Evolutionary conservation across 2,113 vertebrate species (phyloP).

Genomic region (Donacobius atricapilla): DNA sequence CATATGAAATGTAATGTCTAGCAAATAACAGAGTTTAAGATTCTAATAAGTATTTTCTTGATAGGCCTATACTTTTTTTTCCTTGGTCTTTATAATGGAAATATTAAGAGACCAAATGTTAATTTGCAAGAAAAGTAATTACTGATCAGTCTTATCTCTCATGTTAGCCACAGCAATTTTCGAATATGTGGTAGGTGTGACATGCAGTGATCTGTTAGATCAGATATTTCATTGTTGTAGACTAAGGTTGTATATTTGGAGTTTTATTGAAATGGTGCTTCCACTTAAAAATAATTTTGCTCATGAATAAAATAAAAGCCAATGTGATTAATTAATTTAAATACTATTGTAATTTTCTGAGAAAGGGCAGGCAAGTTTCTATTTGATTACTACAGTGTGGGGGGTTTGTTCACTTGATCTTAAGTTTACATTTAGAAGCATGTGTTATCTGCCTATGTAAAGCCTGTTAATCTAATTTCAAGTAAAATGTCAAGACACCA

Average conservation of each 20-base stretch:
- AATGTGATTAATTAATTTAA: not conserved
- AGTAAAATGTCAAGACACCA: not conserved
- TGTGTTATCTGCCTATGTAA: rapidly evolving
- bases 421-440: not conserved
- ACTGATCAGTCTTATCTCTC: not conserved
- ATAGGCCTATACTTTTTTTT: not conserved
- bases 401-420: rapidly evolving
- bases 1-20: not conserved
- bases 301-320: not conserved
- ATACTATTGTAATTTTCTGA: not conserved
- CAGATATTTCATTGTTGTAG: not conserved
- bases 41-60: not conserved
- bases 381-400: not conserved
- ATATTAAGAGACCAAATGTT: not conserved
- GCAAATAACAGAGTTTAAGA: not conserved
- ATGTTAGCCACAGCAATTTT: not conserved
- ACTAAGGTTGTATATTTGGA: not conserved
- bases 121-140: not conserved
- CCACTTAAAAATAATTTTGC: not conserved
- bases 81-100: not conserved
- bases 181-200: not conserved
- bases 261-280: not conserved
- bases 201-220: not conserved
- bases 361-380: not conserved
- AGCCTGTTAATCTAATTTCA: not conserved